Percentiles rank a stretch among this genome's conserved stretches.
phyloP scores from a whole-genome alignment of 1,140 invertebrate species.

The Aphelenchoides fujianensis region DNA sequence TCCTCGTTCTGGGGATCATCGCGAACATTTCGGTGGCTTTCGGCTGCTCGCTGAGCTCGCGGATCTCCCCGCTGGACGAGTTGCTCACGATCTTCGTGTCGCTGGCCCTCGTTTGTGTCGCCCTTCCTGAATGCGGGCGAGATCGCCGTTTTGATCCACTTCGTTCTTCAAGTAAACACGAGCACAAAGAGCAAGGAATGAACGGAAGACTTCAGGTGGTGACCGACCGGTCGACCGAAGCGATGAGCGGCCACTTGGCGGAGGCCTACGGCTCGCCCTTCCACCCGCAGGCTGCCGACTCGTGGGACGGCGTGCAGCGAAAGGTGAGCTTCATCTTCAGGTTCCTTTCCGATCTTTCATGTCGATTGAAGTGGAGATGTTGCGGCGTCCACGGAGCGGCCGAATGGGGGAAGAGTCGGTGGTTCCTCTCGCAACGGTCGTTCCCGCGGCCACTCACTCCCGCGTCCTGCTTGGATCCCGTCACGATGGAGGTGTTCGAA shows the following conservation, averaged over 20 bases:
- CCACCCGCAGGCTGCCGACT: background rate
- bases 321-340: constrained; percentile 2
- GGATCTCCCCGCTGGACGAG: background rate
- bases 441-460: constrained; percentile 4
- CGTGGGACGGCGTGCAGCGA: constrained; percentile 16
- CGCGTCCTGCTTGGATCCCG: constrained; percentile 2
- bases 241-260: background rate
- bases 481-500: background rate
- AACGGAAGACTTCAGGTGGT: too few relatives aligned
- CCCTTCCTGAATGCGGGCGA: too few relatives aligned
- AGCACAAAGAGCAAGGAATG: too few relatives aligned
- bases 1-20: background rate
- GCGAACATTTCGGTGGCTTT: background rate
- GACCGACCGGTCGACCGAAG: too few relatives aligned
- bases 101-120: too few relatives aligned
- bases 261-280: constrained; percentile 18
- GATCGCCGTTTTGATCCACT: too few relatives aligned
- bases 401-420: constrained; percentile 5
- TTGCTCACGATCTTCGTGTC: background rate
- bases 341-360: background rate
- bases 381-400: constrained; percentile 5
- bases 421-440: constrained; percentile 9
- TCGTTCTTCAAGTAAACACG: too few relatives aligned
- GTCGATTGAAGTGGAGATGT: background rate
- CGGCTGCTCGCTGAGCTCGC: background rate